phyloP scores from a whole-genome alignment of 2,797 vertebrate species.

The Hafferia zeledoni region DNA sequence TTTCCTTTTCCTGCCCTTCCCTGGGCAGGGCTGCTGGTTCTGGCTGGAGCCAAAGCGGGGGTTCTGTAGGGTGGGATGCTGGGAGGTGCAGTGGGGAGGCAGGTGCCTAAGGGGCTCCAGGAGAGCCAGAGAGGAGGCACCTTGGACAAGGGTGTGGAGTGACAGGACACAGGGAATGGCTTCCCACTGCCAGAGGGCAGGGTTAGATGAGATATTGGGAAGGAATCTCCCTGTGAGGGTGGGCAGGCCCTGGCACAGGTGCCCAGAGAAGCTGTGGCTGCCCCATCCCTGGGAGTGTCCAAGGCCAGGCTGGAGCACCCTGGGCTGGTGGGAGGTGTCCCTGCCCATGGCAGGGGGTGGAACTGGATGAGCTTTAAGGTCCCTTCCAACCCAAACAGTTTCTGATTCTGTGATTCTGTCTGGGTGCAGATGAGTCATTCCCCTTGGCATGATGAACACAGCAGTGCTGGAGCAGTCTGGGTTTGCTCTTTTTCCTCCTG shows the following conservation, averaged over 20 bases:
- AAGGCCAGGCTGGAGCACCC: background rate
- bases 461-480: background rate
- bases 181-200: background rate
- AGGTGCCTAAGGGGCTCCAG: background rate
- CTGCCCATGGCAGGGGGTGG: background rate
- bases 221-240: background rate
- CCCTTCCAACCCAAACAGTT: background rate
- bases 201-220: background rate
- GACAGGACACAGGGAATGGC: background rate
- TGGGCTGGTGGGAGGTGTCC: background rate
- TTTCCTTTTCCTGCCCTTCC: background rate
- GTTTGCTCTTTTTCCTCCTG: rapidly evolving
- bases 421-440: background rate
- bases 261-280: too few species aligned
- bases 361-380: background rate
- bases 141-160: background rate
- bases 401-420: background rate
- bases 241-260: too few species aligned
- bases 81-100: background rate
- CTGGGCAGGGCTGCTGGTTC: background rate
- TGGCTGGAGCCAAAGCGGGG: background rate
- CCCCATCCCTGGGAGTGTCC: too few species aligned
- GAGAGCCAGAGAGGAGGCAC: background rate
- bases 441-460: rapidly evolving
- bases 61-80: background rate